These are phyloP conservation scores for Acrobeloides nanus DNA, from an alignment of 2,888 invertebrate genomes.

Conservation along the genomic window DNA sequence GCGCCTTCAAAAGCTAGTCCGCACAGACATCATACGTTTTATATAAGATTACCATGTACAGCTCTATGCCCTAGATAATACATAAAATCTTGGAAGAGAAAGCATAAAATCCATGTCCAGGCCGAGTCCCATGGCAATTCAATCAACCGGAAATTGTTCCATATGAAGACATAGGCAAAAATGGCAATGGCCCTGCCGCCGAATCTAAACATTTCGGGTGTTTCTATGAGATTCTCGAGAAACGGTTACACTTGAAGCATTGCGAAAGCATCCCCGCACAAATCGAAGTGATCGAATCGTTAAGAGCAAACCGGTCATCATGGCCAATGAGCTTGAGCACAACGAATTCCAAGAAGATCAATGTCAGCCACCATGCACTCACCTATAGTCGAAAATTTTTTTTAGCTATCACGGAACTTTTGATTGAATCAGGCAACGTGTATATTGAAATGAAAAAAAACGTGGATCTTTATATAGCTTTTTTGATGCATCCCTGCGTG, in stretches of 20 bases:
- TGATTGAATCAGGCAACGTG: no score
- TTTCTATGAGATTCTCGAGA: neutral
- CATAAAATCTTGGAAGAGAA: constrained; percentile 74
- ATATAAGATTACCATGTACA: constrained; percentile 67
- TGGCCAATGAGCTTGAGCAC: constrained; percentile 23
- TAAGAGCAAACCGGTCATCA: constrained; percentile 46
- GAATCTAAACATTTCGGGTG: constrained; percentile 29
- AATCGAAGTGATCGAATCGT: constrained; percentile 48
- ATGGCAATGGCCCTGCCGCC: constrained; percentile 51
- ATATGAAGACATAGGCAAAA: constrained; percentile 63
- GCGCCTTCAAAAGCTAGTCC: no score
- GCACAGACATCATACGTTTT: constrained; percentile 15
- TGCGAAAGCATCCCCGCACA: constrained; percentile 52
- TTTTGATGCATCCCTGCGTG: no score
- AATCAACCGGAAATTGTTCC: constrained; percentile 67
- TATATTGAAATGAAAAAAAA: no score
- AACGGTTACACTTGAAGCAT: constrained; percentile 43
- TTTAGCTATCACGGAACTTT: no score
- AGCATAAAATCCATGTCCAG: constrained; percentile 73
- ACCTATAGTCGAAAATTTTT: constrained; percentile 21
- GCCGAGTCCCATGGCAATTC: constrained; percentile 72
- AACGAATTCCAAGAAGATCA: constrained; percentile 31
- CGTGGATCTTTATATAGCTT: no score
- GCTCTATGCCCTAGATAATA: constrained; percentile 86
- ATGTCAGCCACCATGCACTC: constrained; percentile 48